phyloP scores from a whole-genome alignment of 2,797 vertebrate species.

The Sebastes vulpes region DNA sequence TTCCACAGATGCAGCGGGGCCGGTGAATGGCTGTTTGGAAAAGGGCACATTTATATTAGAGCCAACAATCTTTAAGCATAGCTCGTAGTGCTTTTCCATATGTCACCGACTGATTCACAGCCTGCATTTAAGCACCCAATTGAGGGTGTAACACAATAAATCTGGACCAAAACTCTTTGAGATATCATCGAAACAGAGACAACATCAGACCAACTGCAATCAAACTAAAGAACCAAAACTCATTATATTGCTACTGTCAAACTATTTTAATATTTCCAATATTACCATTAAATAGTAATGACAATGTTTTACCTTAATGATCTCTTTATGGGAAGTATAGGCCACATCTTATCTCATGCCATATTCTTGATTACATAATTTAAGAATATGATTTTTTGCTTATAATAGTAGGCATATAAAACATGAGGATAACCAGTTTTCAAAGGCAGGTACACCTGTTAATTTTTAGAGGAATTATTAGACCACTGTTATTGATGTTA shows the following conservation, averaged over 20 bases:
- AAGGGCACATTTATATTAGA: constrained; percentile 61
- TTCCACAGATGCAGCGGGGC: constrained; percentile 55
- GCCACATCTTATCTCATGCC: neutral
- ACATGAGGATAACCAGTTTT: neutral
- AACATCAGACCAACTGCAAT: neutral
- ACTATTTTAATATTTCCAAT: neutral
- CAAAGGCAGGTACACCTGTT: neutral
- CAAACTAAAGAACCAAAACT: neutral
- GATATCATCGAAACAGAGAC: constrained; percentile 3
- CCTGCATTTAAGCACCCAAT: constrained; percentile 38
- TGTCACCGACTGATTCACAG: constrained; percentile 43
- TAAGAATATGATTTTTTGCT: neutral
- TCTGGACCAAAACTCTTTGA: constrained; percentile 29
- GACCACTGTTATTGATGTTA: neutral
- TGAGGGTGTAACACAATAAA: constrained; percentile 28
- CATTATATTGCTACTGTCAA: neutral
- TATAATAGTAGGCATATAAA: neutral
- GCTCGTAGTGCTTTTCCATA: constrained; percentile 40
- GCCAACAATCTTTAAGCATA: constrained; percentile 44
- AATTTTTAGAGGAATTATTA: neutral
- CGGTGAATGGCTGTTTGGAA: constrained; percentile 52
- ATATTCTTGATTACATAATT: neutral
- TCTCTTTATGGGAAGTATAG: neutral
- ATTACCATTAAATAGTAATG: neutral
- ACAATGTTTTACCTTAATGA: neutral